Percentiles rank a stretch among this genome's conserved stretches.
Conservation (phyloP, 2,113 vertebrate species). For the Copsychus sechellarum region DNA sequence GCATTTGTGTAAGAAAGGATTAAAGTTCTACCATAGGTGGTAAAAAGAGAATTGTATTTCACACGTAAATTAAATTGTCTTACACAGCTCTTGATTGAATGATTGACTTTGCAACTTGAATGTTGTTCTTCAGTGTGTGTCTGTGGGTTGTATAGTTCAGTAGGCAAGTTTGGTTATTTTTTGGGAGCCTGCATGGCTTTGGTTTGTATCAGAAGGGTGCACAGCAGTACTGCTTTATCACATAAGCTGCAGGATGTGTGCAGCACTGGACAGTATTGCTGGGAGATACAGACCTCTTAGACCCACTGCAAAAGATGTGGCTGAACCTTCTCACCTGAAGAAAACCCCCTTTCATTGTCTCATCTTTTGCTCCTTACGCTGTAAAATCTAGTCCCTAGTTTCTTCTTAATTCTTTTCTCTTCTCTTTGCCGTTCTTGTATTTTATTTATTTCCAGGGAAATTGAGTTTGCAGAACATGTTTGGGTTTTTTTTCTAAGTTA, state of each 20-base stretch:
- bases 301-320: neutral
- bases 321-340: neutral
- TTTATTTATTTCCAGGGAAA: neutral
- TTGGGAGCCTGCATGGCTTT: neutral
- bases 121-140: neutral
- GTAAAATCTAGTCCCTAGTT: neutral
- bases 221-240: neutral
- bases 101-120: neutral
- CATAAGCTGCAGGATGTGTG: neutral
- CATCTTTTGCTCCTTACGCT: neutral
- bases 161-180: neutral
- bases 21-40: fast-evolving
- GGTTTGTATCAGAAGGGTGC: neutral
- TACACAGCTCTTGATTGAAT: neutral
- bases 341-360: neutral
- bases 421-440: neutral
- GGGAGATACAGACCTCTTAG: neutral
- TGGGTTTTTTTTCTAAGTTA: neutral
- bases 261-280: neutral
- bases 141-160: neutral
- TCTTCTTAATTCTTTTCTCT: neutral
- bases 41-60: neutral
- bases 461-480: neutral
- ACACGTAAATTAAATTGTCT: fast-evolving
- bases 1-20: neutral